Base-by-base conservation (phyloP, 2,113 vertebrate genomes). In the Numenius arquata region DNA sequence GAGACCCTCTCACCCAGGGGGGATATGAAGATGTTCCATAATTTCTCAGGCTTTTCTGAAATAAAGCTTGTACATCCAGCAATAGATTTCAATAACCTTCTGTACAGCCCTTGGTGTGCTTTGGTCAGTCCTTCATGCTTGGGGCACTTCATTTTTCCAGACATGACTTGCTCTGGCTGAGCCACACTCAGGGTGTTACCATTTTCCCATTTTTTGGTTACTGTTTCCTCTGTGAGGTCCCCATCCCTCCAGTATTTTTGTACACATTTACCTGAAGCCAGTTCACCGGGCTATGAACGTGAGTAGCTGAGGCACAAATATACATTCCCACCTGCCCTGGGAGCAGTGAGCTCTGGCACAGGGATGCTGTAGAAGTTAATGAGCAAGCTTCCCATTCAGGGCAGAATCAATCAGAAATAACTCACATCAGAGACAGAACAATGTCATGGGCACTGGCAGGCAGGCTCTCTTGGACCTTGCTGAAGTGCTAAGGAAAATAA, bases 191-290 rank as follows among this genome's bases (percentile, higher is more conserved):
- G 6, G 4, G 1, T 78, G 17, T 78, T 62, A 27, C 0, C 11
- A 36, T 85, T 75, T 89, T 71, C 40, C 41, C 10, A 29, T 67
- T 81, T 77, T 77, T 50, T 53, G 52, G 15, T 53, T 85, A 40
- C 20, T 41, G 2, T 66, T 3, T 1, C 6, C 5, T 66, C 30
- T 76, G 5, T 20, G 13, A 3, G 0, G 3, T 52, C 3, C 12
- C 29, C 20, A 66, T 45, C 5, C 5, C 21, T 83, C 19, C n/a
- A 25, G 19, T 40, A 43, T 43, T 92, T 93, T 76, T 73, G 5
- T 11, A 34, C 6, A 34, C 2, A 25, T 74, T 94, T 77, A 34
- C 43, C 27, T 61, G 65, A 80, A 94, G 68, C 9, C 11, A 29
- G 3, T 38, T 65, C n/a, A 86, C 12, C 15, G 63, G 43, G 5